A percentile compares a stretch with the other conserved stretches of the same genome.
These are phyloP conservation scores for Andrena flavipes DNA, from an alignment of 2,888 invertebrate genomes.

Conservation along the genomic window DNA sequence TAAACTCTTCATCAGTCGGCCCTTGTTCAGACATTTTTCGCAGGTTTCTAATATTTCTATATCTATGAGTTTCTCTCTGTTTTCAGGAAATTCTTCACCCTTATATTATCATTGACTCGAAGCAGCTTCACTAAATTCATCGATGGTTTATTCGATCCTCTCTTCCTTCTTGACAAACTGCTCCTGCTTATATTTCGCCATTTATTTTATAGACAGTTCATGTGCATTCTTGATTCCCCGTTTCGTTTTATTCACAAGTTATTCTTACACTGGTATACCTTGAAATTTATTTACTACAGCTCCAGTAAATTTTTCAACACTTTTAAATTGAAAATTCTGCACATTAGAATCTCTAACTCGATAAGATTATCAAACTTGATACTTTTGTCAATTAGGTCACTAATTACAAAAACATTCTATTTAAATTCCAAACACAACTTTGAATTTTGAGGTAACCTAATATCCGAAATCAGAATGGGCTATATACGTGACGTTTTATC, in stretches of 20 bases:
- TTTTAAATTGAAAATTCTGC: neutral
- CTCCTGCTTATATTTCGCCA: no score
- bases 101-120: neutral
- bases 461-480: neutral
- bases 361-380: neutral
- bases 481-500: conserved; percentile 7
- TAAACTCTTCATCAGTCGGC: conserved; percentile 25
- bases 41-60: no score
- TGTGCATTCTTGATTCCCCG: no score
- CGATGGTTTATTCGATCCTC: neutral
- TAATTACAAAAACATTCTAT: neutral
- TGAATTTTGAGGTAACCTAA: conserved; percentile 32
- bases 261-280: no score
- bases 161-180: no score
- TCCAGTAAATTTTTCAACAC: no score
- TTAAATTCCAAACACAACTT: conserved; percentile 14
- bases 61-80: no score
- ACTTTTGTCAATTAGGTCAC: conserved; percentile 1
- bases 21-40: conserved; percentile 32
- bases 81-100: neutral
- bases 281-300: no score
- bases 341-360: neutral
- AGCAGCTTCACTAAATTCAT: neutral
- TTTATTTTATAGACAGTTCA: no score
- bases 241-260: no score